Evolutionary conservation across 2,113 vertebrate genomes (phyloP).

Genomic region (Cathartes aura): DNA sequence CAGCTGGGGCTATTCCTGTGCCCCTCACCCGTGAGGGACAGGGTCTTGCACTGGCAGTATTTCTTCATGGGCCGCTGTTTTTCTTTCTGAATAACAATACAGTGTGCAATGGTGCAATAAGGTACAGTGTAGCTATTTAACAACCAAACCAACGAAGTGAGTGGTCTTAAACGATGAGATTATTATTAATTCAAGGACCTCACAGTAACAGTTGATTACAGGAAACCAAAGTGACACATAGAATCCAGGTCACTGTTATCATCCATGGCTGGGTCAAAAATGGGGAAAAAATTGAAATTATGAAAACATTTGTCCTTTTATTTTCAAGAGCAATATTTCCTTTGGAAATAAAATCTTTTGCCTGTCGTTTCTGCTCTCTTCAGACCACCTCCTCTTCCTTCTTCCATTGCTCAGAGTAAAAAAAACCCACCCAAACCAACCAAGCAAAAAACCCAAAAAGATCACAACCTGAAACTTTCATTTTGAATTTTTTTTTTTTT

Average conservation of each 20-base stretch:
- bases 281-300: neutral
- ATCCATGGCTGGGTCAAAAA: neutral
- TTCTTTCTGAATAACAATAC: neutral
- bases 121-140: neutral
- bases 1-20: neutral
- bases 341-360: neutral
- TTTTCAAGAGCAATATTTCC: neutral
- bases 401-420: neutral
- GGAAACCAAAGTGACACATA: neutral
- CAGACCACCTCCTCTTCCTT: neutral
- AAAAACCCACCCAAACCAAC: neutral
- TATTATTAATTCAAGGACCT: neutral
- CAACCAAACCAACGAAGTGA: neutral
- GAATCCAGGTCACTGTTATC: neutral
- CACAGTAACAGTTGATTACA: neutral
- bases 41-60: neutral
- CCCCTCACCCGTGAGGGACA: neutral
- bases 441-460: neutral
- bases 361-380: neutral
- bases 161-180: neutral
- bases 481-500: neutral
- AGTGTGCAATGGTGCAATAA: neutral
- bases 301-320: neutral
- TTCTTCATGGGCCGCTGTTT: neutral
- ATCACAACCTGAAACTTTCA: neutral